A percentile compares a stretch with the other conserved stretches of the same genome.
phyloP scores from a whole-genome alignment of 2,888 invertebrate species.

The Hoplodrina blanda region DNA sequence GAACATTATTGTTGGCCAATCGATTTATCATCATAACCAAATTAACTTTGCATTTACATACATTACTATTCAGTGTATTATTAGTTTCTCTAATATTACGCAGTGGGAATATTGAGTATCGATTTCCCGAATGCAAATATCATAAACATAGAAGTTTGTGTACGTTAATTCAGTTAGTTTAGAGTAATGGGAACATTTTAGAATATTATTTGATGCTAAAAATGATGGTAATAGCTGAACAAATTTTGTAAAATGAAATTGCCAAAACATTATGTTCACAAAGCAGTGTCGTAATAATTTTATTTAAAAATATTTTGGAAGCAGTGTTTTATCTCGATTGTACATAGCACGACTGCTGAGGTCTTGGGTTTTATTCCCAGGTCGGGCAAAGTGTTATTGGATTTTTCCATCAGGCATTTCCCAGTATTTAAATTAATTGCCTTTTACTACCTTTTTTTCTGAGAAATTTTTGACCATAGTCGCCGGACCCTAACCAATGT shows the following conservation, averaged over 20 bases:
- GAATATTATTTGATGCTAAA: background rate
- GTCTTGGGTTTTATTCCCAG: no score
- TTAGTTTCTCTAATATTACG: constrained; percentile 22
- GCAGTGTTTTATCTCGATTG: no score
- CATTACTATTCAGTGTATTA: constrained; percentile 36
- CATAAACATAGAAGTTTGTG: background rate
- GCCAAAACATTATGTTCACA: background rate
- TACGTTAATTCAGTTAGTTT: background rate
- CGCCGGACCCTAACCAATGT: background rate
- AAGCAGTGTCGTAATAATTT: background rate
- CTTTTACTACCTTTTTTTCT: no score
- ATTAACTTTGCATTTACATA: constrained; percentile 47
- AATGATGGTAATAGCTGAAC: background rate
- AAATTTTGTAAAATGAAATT: background rate
- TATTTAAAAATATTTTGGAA: background rate
- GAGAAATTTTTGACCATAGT: no score
- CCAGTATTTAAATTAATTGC: no score
- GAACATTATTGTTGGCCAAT: constrained; percentile 32
- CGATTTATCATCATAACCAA: constrained; percentile 47
- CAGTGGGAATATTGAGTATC: constrained; percentile 35
- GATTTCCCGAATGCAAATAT: constrained; percentile 48
- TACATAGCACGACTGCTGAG: no score
- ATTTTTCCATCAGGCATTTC: no score
- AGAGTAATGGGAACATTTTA: background rate
- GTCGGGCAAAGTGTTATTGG: no score